These are phyloP conservation scores for Xiphydria camelus DNA, from an alignment of 2,888 invertebrate genomes.

Conservation along the genomic window DNA sequence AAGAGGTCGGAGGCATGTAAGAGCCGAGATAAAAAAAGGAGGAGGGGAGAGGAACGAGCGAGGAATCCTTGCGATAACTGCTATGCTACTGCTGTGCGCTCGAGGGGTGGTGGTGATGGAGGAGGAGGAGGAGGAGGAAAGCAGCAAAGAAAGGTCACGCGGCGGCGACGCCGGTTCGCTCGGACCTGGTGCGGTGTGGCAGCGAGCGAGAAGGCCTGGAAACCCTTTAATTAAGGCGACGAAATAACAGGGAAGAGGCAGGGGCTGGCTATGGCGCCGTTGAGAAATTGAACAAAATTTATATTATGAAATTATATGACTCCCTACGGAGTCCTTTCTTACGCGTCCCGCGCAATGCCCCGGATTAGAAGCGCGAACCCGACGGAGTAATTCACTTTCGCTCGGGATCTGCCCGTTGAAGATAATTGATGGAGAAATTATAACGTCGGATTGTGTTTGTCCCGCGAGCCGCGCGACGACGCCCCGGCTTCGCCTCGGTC, in stretches of 20 bases:
- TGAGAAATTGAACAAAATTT: conserved; percentile 16
- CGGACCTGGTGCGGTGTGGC: no score
- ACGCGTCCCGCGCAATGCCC: background rate
- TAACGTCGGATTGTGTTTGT: no score
- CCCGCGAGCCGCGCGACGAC: no score
- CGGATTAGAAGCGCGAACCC: conserved; percentile 1
- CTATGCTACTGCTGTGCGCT: background rate
- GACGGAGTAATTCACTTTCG: no score
- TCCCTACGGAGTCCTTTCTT: conserved; percentile 5
- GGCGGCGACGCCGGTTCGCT: background rate
- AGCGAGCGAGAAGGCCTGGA: background rate
- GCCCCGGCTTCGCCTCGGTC: no score
- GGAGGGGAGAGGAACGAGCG: background rate
- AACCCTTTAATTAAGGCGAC: conserved; percentile 11
- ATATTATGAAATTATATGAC: conserved; percentile 14
- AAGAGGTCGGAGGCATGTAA: no score
- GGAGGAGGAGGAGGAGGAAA: background rate
- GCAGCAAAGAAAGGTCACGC: background rate
- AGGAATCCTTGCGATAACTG: background rate
- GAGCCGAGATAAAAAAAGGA: no score
- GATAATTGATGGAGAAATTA: no score
- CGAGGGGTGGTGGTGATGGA: background rate
- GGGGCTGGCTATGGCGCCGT: background rate
- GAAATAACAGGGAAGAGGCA: conserved; percentile 2
- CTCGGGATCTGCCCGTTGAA: no score